phyloP scores from a whole-genome alignment of 1,140 invertebrate species.

The Cheumatopsyche charites region DNA sequence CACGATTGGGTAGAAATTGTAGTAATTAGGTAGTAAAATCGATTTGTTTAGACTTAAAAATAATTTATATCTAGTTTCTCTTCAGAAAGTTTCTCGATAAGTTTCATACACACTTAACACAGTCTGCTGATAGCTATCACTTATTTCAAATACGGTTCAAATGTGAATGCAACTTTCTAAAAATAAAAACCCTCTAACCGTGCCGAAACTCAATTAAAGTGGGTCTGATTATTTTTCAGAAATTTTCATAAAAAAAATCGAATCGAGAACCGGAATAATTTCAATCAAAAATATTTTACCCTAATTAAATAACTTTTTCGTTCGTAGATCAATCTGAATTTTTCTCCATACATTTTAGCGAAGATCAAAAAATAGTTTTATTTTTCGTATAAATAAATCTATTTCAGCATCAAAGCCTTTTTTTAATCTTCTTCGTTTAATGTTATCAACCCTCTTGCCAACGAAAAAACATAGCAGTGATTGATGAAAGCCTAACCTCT shows the following conservation, averaged over 20 bases:
- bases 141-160: no score
- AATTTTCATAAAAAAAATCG: no score
- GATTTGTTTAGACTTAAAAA: no score
- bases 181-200: not conserved
- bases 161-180: not conserved
- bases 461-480: slow-evolving; percentile 34
- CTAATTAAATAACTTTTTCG: not conserved
- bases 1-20: no score
- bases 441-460: slow-evolving; percentile 37
- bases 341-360: no score
- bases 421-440: slow-evolving; percentile 43
- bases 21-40: no score
- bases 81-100: no score
- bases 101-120: no score
- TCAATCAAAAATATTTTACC: not conserved
- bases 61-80: no score
- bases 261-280: no score
- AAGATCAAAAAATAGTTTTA: no score
- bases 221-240: not conserved
- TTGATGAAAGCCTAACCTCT: slow-evolving; percentile 38
- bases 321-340: not conserved
- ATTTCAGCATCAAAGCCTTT: slow-evolving; percentile 20
- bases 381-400: slow-evolving; percentile 8
- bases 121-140: no score
- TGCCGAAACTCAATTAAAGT: slow-evolving; percentile 10